Evolutionary conservation across 1,140 invertebrate genomes (phyloP), one percentile per base, ranked within the genome.

Genomic region (Brachystomella parvula): DNA sequence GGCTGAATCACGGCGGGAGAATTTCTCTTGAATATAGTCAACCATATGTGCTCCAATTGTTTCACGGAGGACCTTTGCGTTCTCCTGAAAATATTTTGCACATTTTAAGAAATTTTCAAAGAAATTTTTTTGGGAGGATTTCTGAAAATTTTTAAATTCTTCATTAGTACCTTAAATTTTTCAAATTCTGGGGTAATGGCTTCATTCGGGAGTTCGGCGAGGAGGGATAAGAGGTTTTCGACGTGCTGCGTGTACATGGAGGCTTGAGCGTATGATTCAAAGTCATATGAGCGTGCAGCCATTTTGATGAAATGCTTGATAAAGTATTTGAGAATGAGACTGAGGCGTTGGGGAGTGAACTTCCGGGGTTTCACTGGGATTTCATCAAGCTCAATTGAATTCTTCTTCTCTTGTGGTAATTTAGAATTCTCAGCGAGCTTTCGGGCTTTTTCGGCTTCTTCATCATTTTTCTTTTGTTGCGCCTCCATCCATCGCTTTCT

Each of bases 261-360:
- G 31, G 84, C 84, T 71, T 86, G 82, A 53, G 78, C 76, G 28
- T 79, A 76, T 1, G 84, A 80, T 21, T 82, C 79, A 63, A 85
- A 83, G 59, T 81, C 81, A 62, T 83, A 80, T 71, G 83, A 84
- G 29, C 78, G 79, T 57, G 82, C 78, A 1, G 84, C 84, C 78
- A 87, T 86, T 61, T 83, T 78, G 21, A 87, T 80, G 66, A 88
- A 89, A 68, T 87, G 85, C 21, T 81, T 75, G 35, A 86, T 84
- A 67, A 91, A 87, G 61, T 88, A 83, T 66, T 85, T 81, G 0
- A 90, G 75, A 17, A 69, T 35, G 9, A 69, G 15, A 12, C 49
- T 47, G 0, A 64, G 29, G 1, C 71, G 63, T 21, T 66, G 58
- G 15, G 47, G 24, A 15, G 21, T 33, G 53, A 62, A 70, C 30